Conservation (phyloP, 1,140 invertebrate genomes). For the Lucilia sericata region DNA sequence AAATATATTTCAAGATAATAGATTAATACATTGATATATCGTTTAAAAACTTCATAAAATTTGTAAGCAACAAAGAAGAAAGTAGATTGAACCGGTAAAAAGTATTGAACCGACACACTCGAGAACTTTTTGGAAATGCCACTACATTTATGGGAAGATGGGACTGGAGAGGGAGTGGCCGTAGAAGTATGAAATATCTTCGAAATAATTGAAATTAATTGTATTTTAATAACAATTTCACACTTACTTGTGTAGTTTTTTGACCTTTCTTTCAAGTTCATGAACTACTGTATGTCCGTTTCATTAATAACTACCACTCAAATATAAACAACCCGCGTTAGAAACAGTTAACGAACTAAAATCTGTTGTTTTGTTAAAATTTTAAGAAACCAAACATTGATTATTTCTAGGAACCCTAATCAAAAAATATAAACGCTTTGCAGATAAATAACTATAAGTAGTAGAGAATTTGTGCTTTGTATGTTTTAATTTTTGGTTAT, state of each 20-base stretch:
- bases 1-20: too few species aligned
- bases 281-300: not conserved
- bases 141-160: too few species aligned
- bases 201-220: too few species aligned
- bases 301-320: not conserved
- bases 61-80: too few species aligned
- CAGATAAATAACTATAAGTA: not conserved
- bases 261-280: not conserved
- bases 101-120: too few species aligned
- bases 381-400: not conserved
- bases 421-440: not conserved
- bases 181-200: too few species aligned
- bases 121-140: too few species aligned
- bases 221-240: too few species aligned
- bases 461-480: not conserved
- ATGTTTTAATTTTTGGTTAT: constrained; percentile 22
- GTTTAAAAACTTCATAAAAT: too few species aligned
- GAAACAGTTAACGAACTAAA: not conserved
- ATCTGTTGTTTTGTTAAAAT: not conserved
- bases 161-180: too few species aligned
- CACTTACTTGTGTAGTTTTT: not conserved
- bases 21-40: too few species aligned
- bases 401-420: constrained; percentile 10
- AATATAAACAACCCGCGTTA: not conserved
- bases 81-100: too few species aligned